Base-by-base conservation (phyloP, 2,888 invertebrate species). In the Pheosia tremula region DNA sequence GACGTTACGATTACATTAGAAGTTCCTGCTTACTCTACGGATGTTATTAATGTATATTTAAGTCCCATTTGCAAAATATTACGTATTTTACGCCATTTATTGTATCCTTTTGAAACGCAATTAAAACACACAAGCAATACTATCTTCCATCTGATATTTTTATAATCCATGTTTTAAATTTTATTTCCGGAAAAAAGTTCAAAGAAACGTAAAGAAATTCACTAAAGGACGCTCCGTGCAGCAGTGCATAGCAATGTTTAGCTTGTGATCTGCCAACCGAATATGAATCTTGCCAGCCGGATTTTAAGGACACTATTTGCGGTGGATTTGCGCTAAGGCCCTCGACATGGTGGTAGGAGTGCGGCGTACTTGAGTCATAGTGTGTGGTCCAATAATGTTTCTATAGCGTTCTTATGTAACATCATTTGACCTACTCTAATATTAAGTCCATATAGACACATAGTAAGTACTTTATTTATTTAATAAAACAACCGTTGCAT, bases 261-360 rank as follows among this genome's bases (percentile, higher is more conserved):
- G 78, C 84, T 84, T 85, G 79, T 88, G 90, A 85, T 84, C 83
- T 81, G 89, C 87, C 90, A 87, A 81, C 88, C 90, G 87, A 91
- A 91, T 87, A 82, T 86, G 83, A 85, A 83, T 85, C 89, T 88
- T 91, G 90, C 90, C 89, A 89, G 84, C 85, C 86, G 83, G 75
- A 76, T 69, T 80, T 84, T 91, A 89, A 93, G 89, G 82, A 89
- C 85, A 73, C 90, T 90, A 86, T 86, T 87, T 74, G 85, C 77
- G 68, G 78, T 77, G 76, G 82, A 82, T 87, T 86, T 85, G 84
- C 82, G 77, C 80, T 64, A 68, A 73, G 75, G 64, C 80, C 73
- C 84, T 86, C 77, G 75, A 81, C 81, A 72, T 77, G 77, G 71
- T 75, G 71, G 78, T 71, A 78, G 79, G 76, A 87, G 86, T 79